A percentile compares a stretch with the other conserved stretches of the same genome.
Conservation (phyloP, 30 jellyfish, hydroid and myxozoan species). For the Rhopilema esculentum region DNA sequence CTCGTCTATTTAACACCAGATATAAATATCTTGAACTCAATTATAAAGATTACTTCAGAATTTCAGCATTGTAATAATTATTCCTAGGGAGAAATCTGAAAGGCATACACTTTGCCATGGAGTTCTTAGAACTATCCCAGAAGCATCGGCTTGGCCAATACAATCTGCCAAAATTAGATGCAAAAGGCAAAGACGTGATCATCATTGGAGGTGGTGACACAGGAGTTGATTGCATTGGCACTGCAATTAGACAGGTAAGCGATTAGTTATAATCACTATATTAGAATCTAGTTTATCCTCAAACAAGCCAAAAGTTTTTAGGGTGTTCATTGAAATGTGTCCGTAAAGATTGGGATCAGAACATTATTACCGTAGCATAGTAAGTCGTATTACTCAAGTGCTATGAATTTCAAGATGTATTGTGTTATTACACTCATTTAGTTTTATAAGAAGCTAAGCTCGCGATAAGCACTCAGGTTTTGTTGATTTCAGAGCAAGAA, state of each 20-base stretch:
- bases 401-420: too few relatives aligned
- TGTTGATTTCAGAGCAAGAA: too few relatives aligned
- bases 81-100: slow-evolving; percentile 65
- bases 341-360: too few relatives aligned
- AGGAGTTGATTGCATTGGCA: slow-evolving; percentile 85
- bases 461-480: too few relatives aligned
- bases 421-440: too few relatives aligned
- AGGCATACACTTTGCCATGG: slow-evolving; percentile 85
- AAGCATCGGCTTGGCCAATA: slow-evolving; percentile 74
- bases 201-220: slow-evolving; percentile 84
- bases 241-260: slow-evolving; percentile 72
- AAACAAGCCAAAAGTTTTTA: too few relatives aligned
- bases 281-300: neutral
- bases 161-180: slow-evolving; percentile 61
- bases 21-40: neutral
- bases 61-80: too few relatives aligned
- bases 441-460: too few relatives aligned
- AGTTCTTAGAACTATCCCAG: slow-evolving; percentile 80
- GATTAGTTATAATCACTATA: neutral
- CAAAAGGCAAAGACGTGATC: slow-evolving; percentile 63
- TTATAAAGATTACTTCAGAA: neutral
- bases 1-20: too few relatives aligned
- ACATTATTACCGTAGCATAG: too few relatives aligned
- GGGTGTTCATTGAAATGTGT: too few relatives aligned
- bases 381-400: too few relatives aligned